phyloP scores from a whole-genome alignment of 2,113 vertebrate species.

The Pseudorectes ferrugineus region DNA sequence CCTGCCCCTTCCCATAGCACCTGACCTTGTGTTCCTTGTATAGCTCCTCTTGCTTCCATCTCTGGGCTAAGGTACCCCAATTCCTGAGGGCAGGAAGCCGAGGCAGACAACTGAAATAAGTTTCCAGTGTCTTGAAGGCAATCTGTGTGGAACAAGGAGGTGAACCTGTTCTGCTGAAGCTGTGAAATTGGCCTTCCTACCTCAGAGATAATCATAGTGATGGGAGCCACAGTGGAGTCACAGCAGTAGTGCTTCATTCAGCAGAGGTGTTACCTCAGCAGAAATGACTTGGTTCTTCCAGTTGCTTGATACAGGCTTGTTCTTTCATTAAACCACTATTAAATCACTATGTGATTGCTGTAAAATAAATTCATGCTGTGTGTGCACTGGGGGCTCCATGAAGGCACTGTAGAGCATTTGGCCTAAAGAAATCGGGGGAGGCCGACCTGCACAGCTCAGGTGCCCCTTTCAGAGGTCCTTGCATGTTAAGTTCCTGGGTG shows the following conservation, averaged over 20 bases:
- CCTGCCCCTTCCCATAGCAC: background rate
- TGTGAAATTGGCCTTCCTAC: background rate
- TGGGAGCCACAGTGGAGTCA: background rate
- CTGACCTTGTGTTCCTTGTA: background rate
- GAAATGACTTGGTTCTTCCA: background rate
- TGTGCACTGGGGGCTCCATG: background rate
- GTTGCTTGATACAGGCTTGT: background rate
- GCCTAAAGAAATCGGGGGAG: background rate
- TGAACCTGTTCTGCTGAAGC: background rate
- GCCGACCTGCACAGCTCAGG: background rate
- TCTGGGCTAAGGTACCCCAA: background rate
- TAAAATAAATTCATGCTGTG: background rate
- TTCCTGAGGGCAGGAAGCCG: background rate
- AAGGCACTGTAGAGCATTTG: background rate
- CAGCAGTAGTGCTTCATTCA: background rate
- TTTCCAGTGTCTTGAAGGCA: background rate
- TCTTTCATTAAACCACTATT: background rate
- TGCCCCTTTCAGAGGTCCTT: background rate
- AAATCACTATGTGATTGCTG: background rate
- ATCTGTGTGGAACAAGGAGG: background rate
- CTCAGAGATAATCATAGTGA: background rate
- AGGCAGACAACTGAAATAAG: background rate
- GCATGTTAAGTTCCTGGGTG: background rate
- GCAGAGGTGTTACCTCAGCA: background rate
- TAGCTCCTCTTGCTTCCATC: fast-evolving